phyloP scores from a whole-genome alignment of 1,140 invertebrate genomes.

The Leptinotarsa undecemlineata region DNA sequence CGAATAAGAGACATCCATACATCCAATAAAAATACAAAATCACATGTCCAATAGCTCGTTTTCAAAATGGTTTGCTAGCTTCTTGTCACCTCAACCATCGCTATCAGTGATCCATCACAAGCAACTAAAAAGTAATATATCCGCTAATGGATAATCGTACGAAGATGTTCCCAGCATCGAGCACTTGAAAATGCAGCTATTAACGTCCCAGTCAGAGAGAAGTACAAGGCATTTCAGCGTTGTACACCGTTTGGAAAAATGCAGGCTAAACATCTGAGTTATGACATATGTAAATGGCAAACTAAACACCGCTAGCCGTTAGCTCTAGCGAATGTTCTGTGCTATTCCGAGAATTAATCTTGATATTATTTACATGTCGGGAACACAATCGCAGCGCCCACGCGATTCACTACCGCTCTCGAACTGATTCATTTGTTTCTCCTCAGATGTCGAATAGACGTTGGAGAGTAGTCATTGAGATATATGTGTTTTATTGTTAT shows the following conservation, averaged over 20 bases:
- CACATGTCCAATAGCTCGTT: too few relatives aligned
- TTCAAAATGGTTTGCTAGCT: neutral
- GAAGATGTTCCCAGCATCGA: conserved; percentile 4
- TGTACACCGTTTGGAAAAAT: neutral
- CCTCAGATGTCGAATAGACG: neutral
- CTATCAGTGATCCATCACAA: neutral
- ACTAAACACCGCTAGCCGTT: neutral
- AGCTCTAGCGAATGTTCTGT: conserved; percentile 1
- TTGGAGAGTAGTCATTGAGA: neutral
- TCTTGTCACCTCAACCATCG: neutral
- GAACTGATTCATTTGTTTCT: conserved; percentile 15
- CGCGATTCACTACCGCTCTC: conserved; percentile 10
- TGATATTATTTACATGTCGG: conserved; percentile 13
- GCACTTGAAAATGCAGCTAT: neutral
- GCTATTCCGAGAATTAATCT: conserved; percentile 16
- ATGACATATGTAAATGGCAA: conserved; percentile 19
- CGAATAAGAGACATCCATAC: too few relatives aligned
- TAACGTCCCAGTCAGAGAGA: neutral
- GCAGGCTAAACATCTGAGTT: conserved; percentile 7
- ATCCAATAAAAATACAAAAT: too few relatives aligned
- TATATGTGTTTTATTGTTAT: conserved; percentile 5
- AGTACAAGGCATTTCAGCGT: neutral
- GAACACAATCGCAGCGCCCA: conserved; percentile 8
- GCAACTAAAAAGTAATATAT: neutral
- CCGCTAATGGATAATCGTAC: neutral